Base-by-base conservation (phyloP, 2,113 vertebrate species). In the Cyanoramphus novaezelandiae region DNA sequence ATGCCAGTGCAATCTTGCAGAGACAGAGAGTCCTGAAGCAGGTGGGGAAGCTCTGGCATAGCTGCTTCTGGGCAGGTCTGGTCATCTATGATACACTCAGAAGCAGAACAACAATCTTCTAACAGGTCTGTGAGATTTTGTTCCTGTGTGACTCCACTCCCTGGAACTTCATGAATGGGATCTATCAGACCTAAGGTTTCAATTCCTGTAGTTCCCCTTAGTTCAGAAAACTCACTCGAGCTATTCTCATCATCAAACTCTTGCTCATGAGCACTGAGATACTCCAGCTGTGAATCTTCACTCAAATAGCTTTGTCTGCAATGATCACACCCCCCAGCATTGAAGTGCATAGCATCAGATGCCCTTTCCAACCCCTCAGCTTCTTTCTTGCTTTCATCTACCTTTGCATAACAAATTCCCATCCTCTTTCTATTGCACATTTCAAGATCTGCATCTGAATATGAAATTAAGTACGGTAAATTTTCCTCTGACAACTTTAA, bases 201-300 rank as follows among this genome's bases (percentile, higher is more conserved):
- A 1, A 18, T 33, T 37, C 52, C 29, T 43, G 19, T 17, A 16
- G 17, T 10, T 82, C 86, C 49, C 7, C 13, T 16, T 43, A 46
- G 85, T 84, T 91, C 90, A 35, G 64, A 39, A 37, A 76, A 59
- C 20, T 89, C 70, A 17, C 27, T 35, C 0, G 9, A 81, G 59
- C 35, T 78, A 35, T 21, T 71, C 35, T 31, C 9, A 3, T 74
- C 59, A 13, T 59, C 46, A 41, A n/a, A 88, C 5, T 87, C 93
- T 29, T 94, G 94, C 33, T 98, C 97, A 0, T 82, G 50, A 10
- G 92, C 94, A 62, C 97, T 98, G 63, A 96, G 79, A 31, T 98
- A 98, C 7, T 97, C 97, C 82, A 96, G 93, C 85, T 96, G 97
- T 0, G 98, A 97, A 35, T 96, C 95, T 29, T 97, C 97, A 18